These are phyloP conservation scores for Meandrina meandrites DNA, from an alignment of 92 coral and sea anemone species.

Conservation along the genomic window DNA sequence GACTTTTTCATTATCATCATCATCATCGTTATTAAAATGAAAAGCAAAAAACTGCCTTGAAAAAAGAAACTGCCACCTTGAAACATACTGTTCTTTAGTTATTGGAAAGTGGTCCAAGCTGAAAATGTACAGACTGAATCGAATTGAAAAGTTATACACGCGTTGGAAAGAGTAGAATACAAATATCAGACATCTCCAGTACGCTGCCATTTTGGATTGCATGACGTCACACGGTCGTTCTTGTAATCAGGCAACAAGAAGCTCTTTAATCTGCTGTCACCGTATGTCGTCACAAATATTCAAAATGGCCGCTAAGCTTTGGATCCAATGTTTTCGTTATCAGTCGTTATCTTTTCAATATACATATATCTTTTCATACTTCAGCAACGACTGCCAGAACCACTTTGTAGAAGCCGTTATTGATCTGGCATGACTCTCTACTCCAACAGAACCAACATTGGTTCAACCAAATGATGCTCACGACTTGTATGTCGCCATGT, in stretches of 20 bases:
- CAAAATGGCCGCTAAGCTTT: not conserved
- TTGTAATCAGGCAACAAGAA: not conserved
- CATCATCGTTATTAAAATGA: too few relatives aligned
- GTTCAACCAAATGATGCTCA: slow-evolving; percentile 76
- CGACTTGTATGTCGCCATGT: slow-evolving; percentile 24
- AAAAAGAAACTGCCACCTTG: not conserved
- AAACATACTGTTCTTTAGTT: not conserved
- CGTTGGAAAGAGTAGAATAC: not conserved
- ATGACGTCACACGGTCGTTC: not conserved
- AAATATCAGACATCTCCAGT: too few relatives aligned
- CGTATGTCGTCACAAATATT: too few relatives aligned
- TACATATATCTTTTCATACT: not conserved
- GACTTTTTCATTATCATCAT: too few relatives aligned
- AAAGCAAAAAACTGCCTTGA: not conserved
- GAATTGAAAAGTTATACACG: not conserved
- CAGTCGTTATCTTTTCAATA: too few relatives aligned
- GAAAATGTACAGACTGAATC: too few relatives aligned
- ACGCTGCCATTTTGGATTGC: not conserved
- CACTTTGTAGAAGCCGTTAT: slow-evolving; percentile 64
- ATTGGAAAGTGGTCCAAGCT: not conserved
- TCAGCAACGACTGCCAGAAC: slow-evolving; percentile 82
- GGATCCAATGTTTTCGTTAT: not conserved
- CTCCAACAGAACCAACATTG: too few relatives aligned
- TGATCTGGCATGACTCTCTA: slow-evolving; percentile 53
- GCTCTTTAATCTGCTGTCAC: too few relatives aligned